Base-by-base conservation (phyloP, 2,113 vertebrate species). In the Megatriorchis doriae region DNA sequence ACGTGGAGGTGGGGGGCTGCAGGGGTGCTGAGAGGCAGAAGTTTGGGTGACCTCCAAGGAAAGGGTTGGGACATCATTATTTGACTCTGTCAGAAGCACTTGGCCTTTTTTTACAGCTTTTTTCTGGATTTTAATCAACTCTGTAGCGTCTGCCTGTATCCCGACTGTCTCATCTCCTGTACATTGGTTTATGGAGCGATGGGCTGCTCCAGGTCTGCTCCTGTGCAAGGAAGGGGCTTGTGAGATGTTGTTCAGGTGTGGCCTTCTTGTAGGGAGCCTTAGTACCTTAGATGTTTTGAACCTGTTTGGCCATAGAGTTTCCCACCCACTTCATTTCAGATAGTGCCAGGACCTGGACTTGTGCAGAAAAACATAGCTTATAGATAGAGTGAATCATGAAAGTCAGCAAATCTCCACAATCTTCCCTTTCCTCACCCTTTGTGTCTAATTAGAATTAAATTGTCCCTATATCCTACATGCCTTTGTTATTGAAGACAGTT, bases 1-100 rank as follows among this genome's bases (percentile, higher is more conserved):
- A 17, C 0, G 1, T 7, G 21, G 59, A 38, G 10, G 26, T 16
- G n/a, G 53, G 34, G 48, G 12, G 22, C 40, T 26, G 4, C 9
- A 4, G 36, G 40, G 14, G 42, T 59, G 38, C 27, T 83, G 34
- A 67, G 73, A 81, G 45, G 15, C 31, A 70, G 40, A 23, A 74
- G 19, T 8, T 50, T 59, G 42, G 31, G 31, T 65, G 20, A 59
- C 4, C 7, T 4, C 10, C 21, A 10, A 32, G 16, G 25, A 45
- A 73, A 43, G 31, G 16, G 20, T 32, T 10, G 42, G 53, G 48
- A 16, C 14, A 10, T 36, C 32, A 5, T 81, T 32, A 42, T 29
- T 82, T 62, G 32, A 55, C 14, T 81, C 50, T 13, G 5, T 71
- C 48, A 68, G 16, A 53, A 12, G 21, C 40, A 45, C 16, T 8